Percentiles rank a stretch among this genome's conserved stretches.
phyloP scores from a whole-genome alignment of 1,140 invertebrate genomes.

The Parapsyche elsis region DNA sequence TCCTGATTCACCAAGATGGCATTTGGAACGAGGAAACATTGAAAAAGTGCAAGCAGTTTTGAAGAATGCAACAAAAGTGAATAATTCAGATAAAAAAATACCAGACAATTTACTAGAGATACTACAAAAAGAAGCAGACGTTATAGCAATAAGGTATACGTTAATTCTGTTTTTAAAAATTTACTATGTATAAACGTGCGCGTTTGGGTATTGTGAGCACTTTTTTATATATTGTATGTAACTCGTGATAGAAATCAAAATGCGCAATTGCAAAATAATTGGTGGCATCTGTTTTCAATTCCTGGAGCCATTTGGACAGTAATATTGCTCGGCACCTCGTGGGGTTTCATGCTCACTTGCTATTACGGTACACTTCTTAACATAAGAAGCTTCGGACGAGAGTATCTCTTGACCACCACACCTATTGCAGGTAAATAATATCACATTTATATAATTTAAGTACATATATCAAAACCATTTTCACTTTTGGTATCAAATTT shows the following conservation, averaged over 20 bases:
- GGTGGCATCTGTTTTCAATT: slow-evolving; percentile 61
- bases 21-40: slow-evolving; percentile 58
- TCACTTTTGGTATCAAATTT: slow-evolving; percentile 61
- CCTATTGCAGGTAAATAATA: slow-evolving; percentile 62
- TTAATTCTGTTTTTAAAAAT: background rate
- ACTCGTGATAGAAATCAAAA: slow-evolving; percentile 42
- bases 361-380: slow-evolving; percentile 64
- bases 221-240: background rate
- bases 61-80: slow-evolving; percentile 59
- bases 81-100: slow-evolving; percentile 60
- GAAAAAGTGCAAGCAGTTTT: slow-evolving; percentile 59
- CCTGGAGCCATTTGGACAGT: slow-evolving; percentile 59
- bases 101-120: slow-evolving; percentile 61
- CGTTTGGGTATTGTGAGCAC: background rate
- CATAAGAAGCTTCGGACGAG: slow-evolving; percentile 63
- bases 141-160: slow-evolving; percentile 7
- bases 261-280: slow-evolving; percentile 57
- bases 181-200: background rate
- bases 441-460: slow-evolving; percentile 58
- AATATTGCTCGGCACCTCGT: slow-evolving; percentile 59
- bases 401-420: slow-evolving; percentile 62
- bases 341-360: slow-evolving; percentile 62
- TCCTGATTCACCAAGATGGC: slow-evolving; percentile 63
- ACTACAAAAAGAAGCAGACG: slow-evolving; percentile 59
- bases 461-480: slow-evolving; percentile 51